Conservation (phyloP, 53 echinoderm and acorn worm genomes). For the Patiria pectinifera region DNA sequence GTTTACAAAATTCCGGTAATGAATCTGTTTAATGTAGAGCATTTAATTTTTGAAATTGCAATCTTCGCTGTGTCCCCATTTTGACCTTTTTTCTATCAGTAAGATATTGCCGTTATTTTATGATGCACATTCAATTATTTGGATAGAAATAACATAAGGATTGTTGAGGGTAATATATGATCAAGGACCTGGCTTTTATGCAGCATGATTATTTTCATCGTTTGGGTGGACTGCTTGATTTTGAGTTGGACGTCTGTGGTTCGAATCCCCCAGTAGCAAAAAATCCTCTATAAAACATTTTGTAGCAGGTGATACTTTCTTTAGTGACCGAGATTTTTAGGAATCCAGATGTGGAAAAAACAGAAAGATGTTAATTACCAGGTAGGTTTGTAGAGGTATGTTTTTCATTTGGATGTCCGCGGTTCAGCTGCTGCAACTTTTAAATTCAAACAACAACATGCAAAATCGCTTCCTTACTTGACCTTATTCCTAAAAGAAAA, state of each 20-base stretch:
- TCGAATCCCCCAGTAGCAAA: not conserved
- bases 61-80: no score
- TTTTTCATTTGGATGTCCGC: not conserved
- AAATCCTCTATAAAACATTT: not conserved
- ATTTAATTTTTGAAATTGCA: no score
- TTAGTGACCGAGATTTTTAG: not conserved
- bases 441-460: not conserved
- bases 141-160: no score
- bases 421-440: slow-evolving; percentile 2
- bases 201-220: no score
- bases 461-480: not conserved
- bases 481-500: not conserved
- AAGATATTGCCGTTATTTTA: no score
- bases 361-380: not conserved
- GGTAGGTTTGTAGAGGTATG: not conserved
- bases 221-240: no score
- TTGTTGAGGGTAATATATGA: no score
- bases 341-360: not conserved
- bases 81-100: no score
- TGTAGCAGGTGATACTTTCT: not conserved
- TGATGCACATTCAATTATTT: no score
- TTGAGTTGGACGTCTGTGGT: not conserved
- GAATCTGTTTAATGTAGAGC: not conserved
- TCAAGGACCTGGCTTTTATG: no score
- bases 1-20: no score